These are phyloP conservation scores for Grallaria varia DNA, from an alignment of 2,113 vertebrate species.

Conservation along the genomic window DNA sequence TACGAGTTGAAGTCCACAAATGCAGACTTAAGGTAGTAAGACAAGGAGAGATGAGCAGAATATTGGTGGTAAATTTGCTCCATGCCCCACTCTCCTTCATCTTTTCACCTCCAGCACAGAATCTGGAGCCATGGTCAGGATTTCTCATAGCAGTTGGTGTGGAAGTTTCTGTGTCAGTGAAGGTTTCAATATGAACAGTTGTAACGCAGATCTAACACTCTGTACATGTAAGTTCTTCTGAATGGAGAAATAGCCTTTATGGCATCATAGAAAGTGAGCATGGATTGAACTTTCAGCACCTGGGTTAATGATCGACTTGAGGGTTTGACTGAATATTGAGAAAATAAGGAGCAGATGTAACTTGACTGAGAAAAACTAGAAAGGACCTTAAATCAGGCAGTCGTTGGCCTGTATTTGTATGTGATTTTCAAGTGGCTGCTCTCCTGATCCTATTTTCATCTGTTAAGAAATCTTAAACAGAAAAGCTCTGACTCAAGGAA, in stretches of 20 bases:
- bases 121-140: neutral
- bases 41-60: neutral
- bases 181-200: neutral
- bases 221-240: neutral
- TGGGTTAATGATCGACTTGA: neutral
- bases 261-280: neutral
- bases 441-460: neutral
- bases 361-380: neutral
- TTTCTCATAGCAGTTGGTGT: neutral
- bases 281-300: neutral
- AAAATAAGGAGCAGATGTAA: neutral
- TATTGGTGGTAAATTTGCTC: neutral
- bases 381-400: neutral
- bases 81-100: accelerated
- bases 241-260: neutral
- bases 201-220: neutral
- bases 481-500: neutral
- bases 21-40: neutral
- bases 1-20: neutral
- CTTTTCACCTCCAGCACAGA: neutral
- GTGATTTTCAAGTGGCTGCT: neutral
- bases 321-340: neutral
- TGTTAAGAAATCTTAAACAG: neutral
- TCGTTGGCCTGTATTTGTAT: neutral
- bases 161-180: neutral